Evolutionary conservation across 1,140 invertebrate genomes (phyloP), one percentile per base, ranked within the genome.

Genomic region (Leucophenga varia): DNA sequence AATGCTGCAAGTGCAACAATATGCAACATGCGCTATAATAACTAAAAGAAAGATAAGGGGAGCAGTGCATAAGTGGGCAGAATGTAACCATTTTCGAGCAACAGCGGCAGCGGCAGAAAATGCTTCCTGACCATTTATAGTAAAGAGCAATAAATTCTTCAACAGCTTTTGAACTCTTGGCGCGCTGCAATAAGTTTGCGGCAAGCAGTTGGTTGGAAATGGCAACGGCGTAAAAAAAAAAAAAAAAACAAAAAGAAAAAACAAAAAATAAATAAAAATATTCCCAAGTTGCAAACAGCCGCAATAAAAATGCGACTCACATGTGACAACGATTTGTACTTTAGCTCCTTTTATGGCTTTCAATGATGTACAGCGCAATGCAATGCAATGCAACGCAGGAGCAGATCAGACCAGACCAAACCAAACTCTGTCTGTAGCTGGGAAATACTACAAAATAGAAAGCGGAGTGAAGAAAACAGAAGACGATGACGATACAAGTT

Each of bases 291-390:
- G 45, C 25, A 25, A n/a, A 25, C 22, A 17, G 54, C 52, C 52
- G 70, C 64, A 67, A 72, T 72, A 72, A 72, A 72, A 72, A 72
- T 72, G 69, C 70, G 64, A 56, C 70, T 70, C 70, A 72, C 70
- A 72, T 72, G 69, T 72, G 70, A 72, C 70, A 72, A 72, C 70
- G 70, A 72, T 72, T 72, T 72, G 69, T 72, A 72, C 68, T 69
- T 65, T 64, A 52, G 61, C 64, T 69, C 69, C 69, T 64, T 72
- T 72, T 72, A 72, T 67, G 69, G 68, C 48, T n/a, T n/a, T n/a
- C n/a, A n/a, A n/a, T n/a, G n/a, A n/a, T n/a, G n/a, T n/a, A n/a
- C n/a, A n/a, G 12, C 14, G 12, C 12, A 32, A n/a, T 14, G 31
- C 9, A 32, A 14, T 32, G 31, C n/a, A n/a, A n/a, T n/a, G n/a